phyloP scores from a whole-genome alignment of 2,888 invertebrate species.

The Anodontia alba region DNA sequence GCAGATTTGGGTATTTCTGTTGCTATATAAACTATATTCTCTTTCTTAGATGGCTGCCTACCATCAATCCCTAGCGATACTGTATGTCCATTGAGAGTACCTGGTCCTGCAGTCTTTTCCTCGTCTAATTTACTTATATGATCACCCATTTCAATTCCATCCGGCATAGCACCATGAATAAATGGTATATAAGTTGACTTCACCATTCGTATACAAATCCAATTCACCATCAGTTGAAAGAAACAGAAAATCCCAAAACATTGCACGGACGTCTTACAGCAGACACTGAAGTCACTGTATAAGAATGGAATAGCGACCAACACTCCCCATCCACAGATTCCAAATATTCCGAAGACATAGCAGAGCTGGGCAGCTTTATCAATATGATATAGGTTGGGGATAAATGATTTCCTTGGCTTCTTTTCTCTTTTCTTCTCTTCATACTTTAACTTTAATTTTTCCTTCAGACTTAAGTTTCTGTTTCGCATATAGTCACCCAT shows the following conservation, averaged over 20 bases:
- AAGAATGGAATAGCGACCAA: conserved; percentile 69
- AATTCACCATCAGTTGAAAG: conserved; percentile 75
- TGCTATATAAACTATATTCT: conserved; percentile 53
- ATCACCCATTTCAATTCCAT: conserved; percentile 39
- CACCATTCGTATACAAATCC: conserved; percentile 76
- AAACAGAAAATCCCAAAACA: conserved; percentile 69
- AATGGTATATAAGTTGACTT: conserved; percentile 68
- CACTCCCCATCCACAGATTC: conserved; percentile 65
- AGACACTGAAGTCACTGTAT: conserved; percentile 60
- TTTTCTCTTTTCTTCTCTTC: background rate
- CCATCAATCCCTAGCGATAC: background rate
- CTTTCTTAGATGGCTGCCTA: background rate
- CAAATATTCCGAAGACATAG: conserved; percentile 59
- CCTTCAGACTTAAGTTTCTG: background rate
- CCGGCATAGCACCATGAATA: conserved; percentile 57
- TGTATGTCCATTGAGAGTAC: background rate
- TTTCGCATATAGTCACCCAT: background rate
- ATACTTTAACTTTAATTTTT: background rate
- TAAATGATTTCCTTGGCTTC: background rate
- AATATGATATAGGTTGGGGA: background rate
- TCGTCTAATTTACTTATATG: conserved; percentile 20
- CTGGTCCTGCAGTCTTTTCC: background rate
- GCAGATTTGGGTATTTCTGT: conserved; percentile 38
- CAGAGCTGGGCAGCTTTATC: conserved; percentile 23
- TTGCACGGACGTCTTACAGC: conserved; percentile 22